Conservation (phyloP, 1,140 invertebrate species). For the Octopus bimaculoides region DNA sequence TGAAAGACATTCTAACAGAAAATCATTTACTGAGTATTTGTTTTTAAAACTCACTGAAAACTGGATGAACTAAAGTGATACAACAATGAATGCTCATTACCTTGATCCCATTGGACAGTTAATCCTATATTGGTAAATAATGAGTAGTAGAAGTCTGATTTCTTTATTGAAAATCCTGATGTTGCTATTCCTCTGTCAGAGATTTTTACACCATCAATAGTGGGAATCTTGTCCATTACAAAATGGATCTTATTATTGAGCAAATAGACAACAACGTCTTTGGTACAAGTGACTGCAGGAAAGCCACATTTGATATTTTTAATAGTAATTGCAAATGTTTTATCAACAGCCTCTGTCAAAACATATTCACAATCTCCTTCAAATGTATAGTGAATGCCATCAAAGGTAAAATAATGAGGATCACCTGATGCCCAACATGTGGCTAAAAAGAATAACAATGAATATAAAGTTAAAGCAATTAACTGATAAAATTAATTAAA, state of each 20-base stretch:
- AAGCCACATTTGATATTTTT: slow-evolving; percentile 81
- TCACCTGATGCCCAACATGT: slow-evolving; percentile 65
- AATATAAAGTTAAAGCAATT: too few species aligned
- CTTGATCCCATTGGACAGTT: slow-evolving; percentile 26
- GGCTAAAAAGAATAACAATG: slow-evolving; percentile 17
- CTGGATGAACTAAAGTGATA: neutral
- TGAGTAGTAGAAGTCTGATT: slow-evolving; percentile 10
- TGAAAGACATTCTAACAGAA: neutral
- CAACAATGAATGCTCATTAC: slow-evolving; percentile 16
- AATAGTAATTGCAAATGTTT: slow-evolving; percentile 25
- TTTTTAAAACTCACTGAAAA: too few species aligned
- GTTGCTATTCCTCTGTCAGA: slow-evolving; percentile 7
- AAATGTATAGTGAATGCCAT: slow-evolving; percentile 76
- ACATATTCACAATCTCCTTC: slow-evolving; percentile 83
- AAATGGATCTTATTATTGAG: slow-evolving; percentile 38
- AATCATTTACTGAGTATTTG: neutral
- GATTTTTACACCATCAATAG: slow-evolving; percentile 11
- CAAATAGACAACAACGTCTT: slow-evolving; percentile 69
- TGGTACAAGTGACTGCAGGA: slow-evolving; percentile 79
- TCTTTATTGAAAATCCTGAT: slow-evolving; percentile 2
- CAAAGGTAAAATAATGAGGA: slow-evolving; percentile 79
- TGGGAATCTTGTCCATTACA: slow-evolving; percentile 14
- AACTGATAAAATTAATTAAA: too few species aligned
- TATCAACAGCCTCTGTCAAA: slow-evolving; percentile 64
- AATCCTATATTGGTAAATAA: slow-evolving; percentile 18